phyloP scores from a whole-genome alignment of 2,888 invertebrate genomes.

The Tipula helvola region DNA sequence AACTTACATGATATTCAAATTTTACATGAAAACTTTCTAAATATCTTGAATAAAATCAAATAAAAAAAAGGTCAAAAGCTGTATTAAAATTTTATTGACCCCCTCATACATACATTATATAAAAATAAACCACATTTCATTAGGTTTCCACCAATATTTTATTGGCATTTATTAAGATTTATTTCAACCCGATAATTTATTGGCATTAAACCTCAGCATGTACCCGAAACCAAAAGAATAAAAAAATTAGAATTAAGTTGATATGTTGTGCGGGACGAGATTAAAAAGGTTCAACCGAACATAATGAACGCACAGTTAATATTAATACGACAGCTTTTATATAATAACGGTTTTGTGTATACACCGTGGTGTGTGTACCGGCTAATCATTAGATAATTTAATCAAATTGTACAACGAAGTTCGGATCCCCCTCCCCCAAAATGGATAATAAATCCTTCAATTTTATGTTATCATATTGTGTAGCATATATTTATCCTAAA shows the following conservation, averaged over 20 bases:
- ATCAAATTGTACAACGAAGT: background rate
- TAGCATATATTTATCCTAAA: no score
- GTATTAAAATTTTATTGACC: background rate
- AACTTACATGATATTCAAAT: background rate
- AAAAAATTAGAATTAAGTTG: background rate
- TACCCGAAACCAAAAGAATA: background rate
- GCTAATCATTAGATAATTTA: background rate
- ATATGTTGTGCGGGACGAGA: background rate
- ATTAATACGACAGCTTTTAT: background rate
- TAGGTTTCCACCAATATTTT: background rate
- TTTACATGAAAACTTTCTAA: background rate
- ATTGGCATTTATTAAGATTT: background rate
- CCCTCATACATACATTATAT: background rate
- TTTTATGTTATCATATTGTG: background rate
- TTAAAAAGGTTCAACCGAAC: background rate
- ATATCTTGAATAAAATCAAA: background rate
- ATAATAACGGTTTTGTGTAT: background rate
- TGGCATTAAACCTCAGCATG: background rate
- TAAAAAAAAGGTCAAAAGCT: background rate
- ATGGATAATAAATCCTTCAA: background rate
- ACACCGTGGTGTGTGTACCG: background rate
- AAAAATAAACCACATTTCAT: background rate
- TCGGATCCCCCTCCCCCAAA: no score
- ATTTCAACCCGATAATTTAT: background rate
- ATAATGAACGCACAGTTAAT: background rate